Conservation (phyloP, 2,113 vertebrate genomes). For the Polyodon spathula region DNA sequence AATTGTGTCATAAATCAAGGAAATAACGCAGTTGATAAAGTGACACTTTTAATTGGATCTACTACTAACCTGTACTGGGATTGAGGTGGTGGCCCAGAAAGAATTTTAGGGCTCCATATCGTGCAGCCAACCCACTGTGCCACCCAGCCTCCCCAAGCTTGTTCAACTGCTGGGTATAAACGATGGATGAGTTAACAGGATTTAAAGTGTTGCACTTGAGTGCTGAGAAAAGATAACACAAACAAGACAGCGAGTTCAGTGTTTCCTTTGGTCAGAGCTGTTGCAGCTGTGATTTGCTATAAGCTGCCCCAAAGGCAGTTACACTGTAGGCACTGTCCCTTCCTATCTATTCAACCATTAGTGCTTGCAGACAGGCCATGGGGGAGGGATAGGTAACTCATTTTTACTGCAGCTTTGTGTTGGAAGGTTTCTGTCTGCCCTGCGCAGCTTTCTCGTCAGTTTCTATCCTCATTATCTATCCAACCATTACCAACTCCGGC, state of each 20-base stretch:
- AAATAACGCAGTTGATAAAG: too few species aligned
- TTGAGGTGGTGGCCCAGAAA: too few species aligned
- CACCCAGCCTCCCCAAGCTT: too few species aligned
- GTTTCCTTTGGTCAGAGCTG: constrained; percentile 40
- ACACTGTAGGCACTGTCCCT: constrained; percentile 48
- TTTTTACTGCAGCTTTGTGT: constrained; percentile 30
- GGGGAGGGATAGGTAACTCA: constrained; percentile 48
- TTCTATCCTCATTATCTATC: not conserved
- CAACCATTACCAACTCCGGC: not conserved
- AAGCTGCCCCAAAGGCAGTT: constrained; percentile 36
- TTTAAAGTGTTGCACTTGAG: not conserved
- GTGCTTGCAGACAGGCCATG: constrained; percentile 38
- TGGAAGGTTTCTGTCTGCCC: constrained; percentile 25
- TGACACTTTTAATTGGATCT: too few species aligned
- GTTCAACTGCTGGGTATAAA: too few species aligned
- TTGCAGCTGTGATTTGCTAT: constrained; percentile 28
- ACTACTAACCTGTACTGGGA: too few species aligned
- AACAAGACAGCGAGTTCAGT: constrained; percentile 38
- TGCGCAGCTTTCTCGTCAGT: not conserved
- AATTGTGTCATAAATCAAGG: too few species aligned
- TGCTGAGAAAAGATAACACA: constrained; percentile 31
- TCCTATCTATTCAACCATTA: constrained; percentile 58
- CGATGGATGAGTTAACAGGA: too few species aligned
- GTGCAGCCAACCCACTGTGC: too few species aligned
- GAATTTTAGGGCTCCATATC: too few species aligned